phyloP scores from a whole-genome alignment of 2,888 invertebrate genomes.

The Tuberolachnus salignus region DNA sequence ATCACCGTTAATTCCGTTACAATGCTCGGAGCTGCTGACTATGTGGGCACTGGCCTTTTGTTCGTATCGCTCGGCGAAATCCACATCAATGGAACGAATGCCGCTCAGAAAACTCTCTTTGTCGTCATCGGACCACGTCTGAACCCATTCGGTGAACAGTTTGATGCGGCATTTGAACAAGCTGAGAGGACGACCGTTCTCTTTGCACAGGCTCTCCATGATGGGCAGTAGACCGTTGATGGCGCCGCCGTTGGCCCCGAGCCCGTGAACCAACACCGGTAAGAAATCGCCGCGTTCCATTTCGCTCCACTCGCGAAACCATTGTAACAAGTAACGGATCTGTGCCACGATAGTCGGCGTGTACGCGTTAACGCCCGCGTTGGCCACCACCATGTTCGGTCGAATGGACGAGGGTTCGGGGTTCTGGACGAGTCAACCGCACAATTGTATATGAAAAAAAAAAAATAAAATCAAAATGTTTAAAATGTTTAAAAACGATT shows the following conservation, averaged over 20 bases:
- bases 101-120: constrained; percentile 73
- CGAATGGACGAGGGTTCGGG: too few relatives aligned
- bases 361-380: constrained; percentile 59
- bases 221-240: constrained; percentile 77
- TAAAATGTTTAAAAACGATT: too few relatives aligned
- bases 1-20: constrained; percentile 35
- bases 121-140: constrained; percentile 77
- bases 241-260: constrained; percentile 68
- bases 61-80: constrained; percentile 72
- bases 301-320: constrained; percentile 90
- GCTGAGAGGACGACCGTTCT: constrained; percentile 75
- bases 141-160: constrained; percentile 83
- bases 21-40: constrained; percentile 4
- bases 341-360: constrained; percentile 72
- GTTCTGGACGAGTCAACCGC: too few relatives aligned
- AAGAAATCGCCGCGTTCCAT: constrained; percentile 84
- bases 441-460: too few relatives aligned
- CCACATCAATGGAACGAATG: constrained; percentile 74
- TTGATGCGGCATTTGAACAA: constrained; percentile 85
- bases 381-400: constrained; percentile 22
- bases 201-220: constrained; percentile 71
- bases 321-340: constrained; percentile 79
- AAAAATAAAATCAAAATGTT: too few relatives aligned
- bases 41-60: constrained; percentile 58
- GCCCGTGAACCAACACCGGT: constrained; percentile 74